phyloP scores from a whole-genome alignment of 2,113 vertebrate species.

The Rhodinocichla rosea region DNA sequence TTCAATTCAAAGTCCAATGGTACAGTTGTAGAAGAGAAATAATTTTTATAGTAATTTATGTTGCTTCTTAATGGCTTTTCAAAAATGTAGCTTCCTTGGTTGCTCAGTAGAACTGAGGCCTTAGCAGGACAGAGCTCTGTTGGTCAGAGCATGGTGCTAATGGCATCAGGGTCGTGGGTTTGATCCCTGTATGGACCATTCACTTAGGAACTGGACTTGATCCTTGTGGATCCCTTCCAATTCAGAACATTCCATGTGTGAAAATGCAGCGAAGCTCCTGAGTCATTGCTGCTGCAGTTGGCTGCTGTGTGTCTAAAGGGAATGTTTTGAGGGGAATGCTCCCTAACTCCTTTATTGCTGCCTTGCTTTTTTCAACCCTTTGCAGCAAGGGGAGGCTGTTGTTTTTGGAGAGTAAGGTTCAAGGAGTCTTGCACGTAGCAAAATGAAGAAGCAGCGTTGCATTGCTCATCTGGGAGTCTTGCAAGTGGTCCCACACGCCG shows the following conservation, averaged over 20 bases:
- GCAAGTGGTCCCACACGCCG: fast-evolving
- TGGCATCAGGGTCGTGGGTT: not conserved
- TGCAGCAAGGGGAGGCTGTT: not conserved
- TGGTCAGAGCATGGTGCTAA: not conserved
- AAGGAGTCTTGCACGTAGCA: fast-evolving
- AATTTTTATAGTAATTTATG: not conserved
- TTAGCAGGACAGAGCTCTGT: not conserved
- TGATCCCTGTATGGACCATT: not conserved
- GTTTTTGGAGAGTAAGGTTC: not conserved
- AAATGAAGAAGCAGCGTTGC: fast-evolving
- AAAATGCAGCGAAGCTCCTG: not conserved
- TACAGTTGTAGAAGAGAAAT: not conserved
- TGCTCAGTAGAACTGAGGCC: not conserved
- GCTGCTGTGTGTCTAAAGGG: not conserved
- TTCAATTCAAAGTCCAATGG: not conserved
- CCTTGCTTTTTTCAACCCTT: not conserved
- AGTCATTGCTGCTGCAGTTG: not conserved
- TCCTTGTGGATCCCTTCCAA: not conserved
- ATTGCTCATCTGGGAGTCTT: not conserved
- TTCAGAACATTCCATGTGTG: not conserved
- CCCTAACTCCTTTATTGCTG: not conserved
- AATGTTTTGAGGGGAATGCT: not conserved
- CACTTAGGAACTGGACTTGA: not conserved
- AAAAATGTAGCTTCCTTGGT: not conserved
- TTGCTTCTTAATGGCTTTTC: not conserved